Conservation (phyloP, 2,797 vertebrate genomes). For the Pantherophis vulpinus region DNA sequence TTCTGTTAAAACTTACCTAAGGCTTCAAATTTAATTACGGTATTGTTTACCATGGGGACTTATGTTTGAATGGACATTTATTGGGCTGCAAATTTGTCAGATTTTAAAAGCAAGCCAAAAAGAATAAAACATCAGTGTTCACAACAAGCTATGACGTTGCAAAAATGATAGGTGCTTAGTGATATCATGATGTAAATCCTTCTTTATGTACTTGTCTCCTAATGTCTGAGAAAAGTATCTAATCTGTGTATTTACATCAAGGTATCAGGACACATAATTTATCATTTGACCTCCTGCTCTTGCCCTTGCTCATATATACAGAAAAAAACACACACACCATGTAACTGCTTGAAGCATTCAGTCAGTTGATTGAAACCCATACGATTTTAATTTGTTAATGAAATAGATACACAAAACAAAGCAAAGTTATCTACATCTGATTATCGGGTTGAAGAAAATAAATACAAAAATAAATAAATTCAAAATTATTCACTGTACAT, state of each 20-base stretch:
- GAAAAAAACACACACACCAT: neutral
- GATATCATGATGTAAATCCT: neutral
- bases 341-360: neutral
- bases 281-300: neutral
- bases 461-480: neutral
- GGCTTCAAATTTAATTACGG: neutral
- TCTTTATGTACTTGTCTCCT: neutral
- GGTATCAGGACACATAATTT: neutral
- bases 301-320: neutral
- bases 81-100: neutral
- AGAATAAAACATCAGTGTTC: neutral
- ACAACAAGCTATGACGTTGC: neutral
- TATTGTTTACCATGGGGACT: neutral
- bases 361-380: neutral
- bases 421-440: neutral
- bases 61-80: neutral
- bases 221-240: neutral
- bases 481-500: neutral
- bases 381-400: neutral
- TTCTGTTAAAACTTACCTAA: neutral
- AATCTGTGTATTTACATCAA: neutral
- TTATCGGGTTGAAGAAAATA: neutral
- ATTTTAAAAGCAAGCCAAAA: neutral
- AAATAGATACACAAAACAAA: neutral
- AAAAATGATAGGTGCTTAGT: neutral